Conservation (phyloP, 2,797 vertebrate genomes). For the Aphelocoma californica region DNA sequence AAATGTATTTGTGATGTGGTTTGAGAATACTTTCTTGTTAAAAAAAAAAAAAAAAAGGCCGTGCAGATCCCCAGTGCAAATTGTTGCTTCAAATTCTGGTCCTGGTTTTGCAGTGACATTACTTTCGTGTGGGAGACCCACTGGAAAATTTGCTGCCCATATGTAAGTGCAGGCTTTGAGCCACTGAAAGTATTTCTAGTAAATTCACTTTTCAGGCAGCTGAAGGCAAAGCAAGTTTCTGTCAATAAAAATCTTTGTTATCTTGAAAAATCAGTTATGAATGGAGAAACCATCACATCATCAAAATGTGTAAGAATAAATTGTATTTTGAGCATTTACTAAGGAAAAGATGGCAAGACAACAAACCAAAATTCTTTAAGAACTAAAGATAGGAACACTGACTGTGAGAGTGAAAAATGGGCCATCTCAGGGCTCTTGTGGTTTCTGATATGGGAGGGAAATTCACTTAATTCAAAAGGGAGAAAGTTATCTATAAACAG, state of each 20-base stretch:
- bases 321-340: neutral
- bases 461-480: neutral
- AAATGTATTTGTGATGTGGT: neutral
- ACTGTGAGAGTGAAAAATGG: neutral
- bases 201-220: neutral
- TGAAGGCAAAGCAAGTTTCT: neutral
- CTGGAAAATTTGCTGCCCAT: neutral
- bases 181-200: neutral
- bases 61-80: accelerated
- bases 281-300: neutral
- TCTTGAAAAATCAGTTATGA: neutral
- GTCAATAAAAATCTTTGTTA: neutral
- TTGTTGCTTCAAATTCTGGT: neutral
- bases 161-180: neutral
- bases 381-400: neutral
- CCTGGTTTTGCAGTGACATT: neutral
- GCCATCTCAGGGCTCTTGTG: neutral
- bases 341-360: neutral
- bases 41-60: neutral
- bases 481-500: neutral
- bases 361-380: neutral
- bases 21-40: neutral
- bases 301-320: neutral
- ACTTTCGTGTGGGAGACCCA: neutral
- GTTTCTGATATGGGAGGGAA: neutral